Evolutionary conservation across 2,888 invertebrate genomes (phyloP).

Genomic region (Fragum whitleyi): DNA sequence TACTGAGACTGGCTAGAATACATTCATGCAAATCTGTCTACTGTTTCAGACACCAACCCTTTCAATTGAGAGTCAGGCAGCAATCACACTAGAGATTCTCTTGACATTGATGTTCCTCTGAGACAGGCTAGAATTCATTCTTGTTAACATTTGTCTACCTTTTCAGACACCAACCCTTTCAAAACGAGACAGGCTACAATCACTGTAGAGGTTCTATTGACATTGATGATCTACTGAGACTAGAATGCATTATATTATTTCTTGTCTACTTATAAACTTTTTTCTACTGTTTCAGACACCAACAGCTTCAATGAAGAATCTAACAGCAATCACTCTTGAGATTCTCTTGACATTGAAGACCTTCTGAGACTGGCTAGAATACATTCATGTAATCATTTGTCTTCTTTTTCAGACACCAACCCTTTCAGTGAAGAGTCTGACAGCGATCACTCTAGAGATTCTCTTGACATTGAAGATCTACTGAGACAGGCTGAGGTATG

Average conservation of each 20-base stretch:
- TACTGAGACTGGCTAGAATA: slow-evolving; percentile 65
- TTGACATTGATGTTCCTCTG: no score
- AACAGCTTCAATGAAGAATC: slow-evolving; percentile 36
- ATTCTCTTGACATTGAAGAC: slow-evolving; percentile 64
- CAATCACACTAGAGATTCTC: no score
- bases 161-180: slow-evolving; percentile 27
- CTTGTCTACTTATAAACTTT: no score
- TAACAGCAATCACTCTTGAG: slow-evolving; percentile 33
- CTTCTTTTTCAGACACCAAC: slow-evolving; percentile 16
- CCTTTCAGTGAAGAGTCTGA: slow-evolving; percentile 35
- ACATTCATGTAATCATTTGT: no score
- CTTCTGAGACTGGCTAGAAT: slow-evolving; percentile 64
- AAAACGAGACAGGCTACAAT: no score
- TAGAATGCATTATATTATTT: slow-evolving; percentile 60
- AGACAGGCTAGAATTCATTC: no score
- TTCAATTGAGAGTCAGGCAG: no score
- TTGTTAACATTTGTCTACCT: background rate
- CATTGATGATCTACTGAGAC: slow-evolving; percentile 63
- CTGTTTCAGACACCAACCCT: slow-evolving; percentile 27
- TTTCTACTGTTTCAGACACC: no score
- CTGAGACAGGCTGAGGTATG: slow-evolving; percentile 66
- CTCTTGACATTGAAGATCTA: slow-evolving; percentile 64
- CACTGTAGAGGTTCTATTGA: slow-evolving; percentile 51
- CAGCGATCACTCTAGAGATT: slow-evolving; percentile 41
- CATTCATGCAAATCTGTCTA: no score